Evolutionary conservation across 2,113 vertebrate genomes (phyloP).

Genomic region (Protomyctophum bolini): DNA sequence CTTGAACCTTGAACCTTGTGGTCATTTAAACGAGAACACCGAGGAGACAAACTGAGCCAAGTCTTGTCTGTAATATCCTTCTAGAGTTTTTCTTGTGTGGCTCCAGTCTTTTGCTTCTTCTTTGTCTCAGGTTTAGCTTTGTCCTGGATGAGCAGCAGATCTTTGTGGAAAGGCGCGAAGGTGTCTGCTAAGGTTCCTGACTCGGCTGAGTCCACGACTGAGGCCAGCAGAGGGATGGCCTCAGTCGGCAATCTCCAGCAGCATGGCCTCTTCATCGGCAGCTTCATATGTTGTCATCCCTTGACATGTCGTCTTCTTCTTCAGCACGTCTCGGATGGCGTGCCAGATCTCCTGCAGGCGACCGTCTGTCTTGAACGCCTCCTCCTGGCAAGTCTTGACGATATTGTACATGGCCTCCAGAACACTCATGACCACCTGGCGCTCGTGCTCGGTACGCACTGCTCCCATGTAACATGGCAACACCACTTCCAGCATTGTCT

Average conservation of each 20-base stretch:
- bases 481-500: constrained; percentile 77
- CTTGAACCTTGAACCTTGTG: too few species aligned
- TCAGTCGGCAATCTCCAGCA: constrained; percentile 89
- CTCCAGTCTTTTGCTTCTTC: constrained; percentile 87
- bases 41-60: not conserved
- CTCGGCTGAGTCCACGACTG: too few species aligned
- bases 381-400: constrained; percentile 78
- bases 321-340: constrained; percentile 81
- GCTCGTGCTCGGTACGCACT: constrained; percentile 78
- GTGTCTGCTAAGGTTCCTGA: constrained; percentile 79
- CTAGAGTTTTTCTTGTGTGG: constrained; percentile 69
- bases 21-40: too few species aligned
- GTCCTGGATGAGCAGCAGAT: constrained; percentile 84
- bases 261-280: constrained; percentile 86
- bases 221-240: constrained; percentile 83
- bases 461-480: constrained; percentile 80
- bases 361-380: constrained; percentile 71
- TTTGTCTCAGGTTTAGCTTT: constrained; percentile 86
- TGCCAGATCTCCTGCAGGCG: constrained; percentile 79
- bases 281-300: constrained; percentile 79
- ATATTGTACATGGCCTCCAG: constrained; percentile 83
- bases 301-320: constrained; percentile 87
- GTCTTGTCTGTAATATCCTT: not conserved
- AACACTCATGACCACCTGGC: constrained; percentile 85
- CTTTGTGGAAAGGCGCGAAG: constrained; percentile 84